Evolutionary conservation across 1,140 invertebrate species (phyloP).

Genomic region (Sinonovacula constricta): DNA sequence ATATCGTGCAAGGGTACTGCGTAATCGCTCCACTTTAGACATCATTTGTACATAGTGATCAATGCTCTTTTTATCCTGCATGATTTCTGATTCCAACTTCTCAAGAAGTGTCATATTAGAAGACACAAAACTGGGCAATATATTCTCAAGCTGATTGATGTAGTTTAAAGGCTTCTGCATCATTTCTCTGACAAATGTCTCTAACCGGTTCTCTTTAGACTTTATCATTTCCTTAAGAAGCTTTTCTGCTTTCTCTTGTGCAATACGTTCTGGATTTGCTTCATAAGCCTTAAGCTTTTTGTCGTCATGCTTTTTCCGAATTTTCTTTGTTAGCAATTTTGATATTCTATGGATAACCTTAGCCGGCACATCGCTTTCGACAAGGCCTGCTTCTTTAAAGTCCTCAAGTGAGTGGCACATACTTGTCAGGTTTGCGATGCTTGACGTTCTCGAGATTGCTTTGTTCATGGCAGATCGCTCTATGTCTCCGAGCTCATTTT

Average conservation of each 20-base stretch:
- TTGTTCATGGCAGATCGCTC: conserved; percentile 10
- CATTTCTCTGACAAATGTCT: conserved; percentile 21
- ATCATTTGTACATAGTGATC: conserved; percentile 28
- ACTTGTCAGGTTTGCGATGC: background rate
- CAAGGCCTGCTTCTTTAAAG: conserved; percentile 11
- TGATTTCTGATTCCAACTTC: conserved; percentile 23
- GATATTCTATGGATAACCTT: conserved; percentile 17
- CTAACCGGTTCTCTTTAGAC: conserved; percentile 26
- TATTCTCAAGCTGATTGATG: conserved; percentile 30
- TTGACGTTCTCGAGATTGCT: background rate
- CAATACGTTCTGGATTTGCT: conserved; percentile 1
- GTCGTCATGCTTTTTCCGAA: conserved; percentile 30
- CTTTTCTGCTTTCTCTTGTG: conserved; percentile 34
- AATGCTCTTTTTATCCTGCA: conserved; percentile 11
- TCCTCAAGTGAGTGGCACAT: conserved; percentile 21
- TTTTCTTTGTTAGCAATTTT: conserved; percentile 4
- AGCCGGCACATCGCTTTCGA: conserved; percentile 20
- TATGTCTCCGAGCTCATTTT: conserved; percentile 27
- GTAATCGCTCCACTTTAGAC: conserved; percentile 18
- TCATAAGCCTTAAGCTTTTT: conserved; percentile 20
- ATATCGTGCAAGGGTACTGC: conserved; percentile 16
- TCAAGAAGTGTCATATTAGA: conserved; percentile 23
- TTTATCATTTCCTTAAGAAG: conserved; percentile 21
- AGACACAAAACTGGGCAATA: conserved; percentile 21
- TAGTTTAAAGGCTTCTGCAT: conserved; percentile 38